Conservation (phyloP, 2,888 invertebrate species). For the Baronia brevicornis region DNA sequence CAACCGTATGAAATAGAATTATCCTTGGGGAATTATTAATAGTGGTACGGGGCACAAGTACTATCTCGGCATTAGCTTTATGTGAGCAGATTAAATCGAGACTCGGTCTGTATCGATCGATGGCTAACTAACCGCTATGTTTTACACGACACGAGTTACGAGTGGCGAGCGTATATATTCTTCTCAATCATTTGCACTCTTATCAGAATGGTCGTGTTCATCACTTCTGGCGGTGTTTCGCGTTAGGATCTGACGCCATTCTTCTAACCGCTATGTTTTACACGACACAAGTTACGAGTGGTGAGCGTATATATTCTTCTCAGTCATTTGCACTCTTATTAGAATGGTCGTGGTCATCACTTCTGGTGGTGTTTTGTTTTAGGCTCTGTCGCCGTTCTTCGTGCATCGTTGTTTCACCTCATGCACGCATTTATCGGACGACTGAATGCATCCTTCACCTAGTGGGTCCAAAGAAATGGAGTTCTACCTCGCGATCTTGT, state of each 20-base stretch:
- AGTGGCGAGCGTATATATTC: slow-evolving; percentile 14
- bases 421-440: too few species aligned
- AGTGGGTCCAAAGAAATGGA: too few species aligned
- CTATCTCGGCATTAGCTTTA: slow-evolving; percentile 46
- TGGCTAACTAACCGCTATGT: slow-evolving; percentile 34
- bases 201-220: too few species aligned
- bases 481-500: too few species aligned
- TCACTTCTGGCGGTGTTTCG: too few species aligned
- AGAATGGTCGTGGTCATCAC: too few species aligned
- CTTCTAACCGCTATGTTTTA: slow-evolving; percentile 29
- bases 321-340: too few species aligned
- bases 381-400: too few species aligned
- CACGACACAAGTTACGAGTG: slow-evolving; percentile 18
- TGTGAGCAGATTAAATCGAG: slow-evolving; percentile 51
- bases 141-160: slow-evolving; percentile 18
- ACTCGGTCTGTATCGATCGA: slow-evolving; percentile 47
- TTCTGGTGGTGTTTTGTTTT: too few species aligned
- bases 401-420: slow-evolving; percentile 25
- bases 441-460: too few species aligned
- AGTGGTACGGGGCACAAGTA: slow-evolving; percentile 19
- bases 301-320: slow-evolving; percentile 13
- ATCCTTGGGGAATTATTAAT: slow-evolving; percentile 52
- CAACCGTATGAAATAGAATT: slow-evolving; percentile 32
- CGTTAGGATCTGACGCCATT: too few species aligned
- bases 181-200: too few species aligned